Base-by-base conservation (phyloP, 2,888 invertebrate genomes). In the Plebejus argus region DNA sequence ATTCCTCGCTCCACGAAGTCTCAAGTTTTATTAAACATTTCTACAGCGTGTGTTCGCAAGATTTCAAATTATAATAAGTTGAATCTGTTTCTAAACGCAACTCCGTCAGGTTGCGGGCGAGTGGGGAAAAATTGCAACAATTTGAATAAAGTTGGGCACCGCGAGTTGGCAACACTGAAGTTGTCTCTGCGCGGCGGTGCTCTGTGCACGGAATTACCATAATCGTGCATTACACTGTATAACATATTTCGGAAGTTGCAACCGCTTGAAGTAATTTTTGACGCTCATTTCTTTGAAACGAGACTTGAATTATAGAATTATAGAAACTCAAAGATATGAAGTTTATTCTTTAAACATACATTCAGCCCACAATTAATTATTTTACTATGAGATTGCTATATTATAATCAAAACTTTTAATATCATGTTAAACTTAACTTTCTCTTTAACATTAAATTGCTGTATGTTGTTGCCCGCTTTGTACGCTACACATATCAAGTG, bases 61-160 rank as follows among this genome's bases (percentile, higher is more conserved):
- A 66, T 70, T 45, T 70, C 76, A 71, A 71, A 71, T 71, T 71
- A 71, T 39, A 77, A 58, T 71, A 77, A 39, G 53, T 71, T 77
- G 39, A 77, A 71, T 56, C 23, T 76, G 39, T 61, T 23, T 61
- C 56, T 71, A n/a, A 70, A 45, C 35, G 76, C 53, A 20, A 71
- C 70, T 28, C 58, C 77, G 70, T 70, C 70, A 53, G 49, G 70
- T 49, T 71, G 33, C 56, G 71, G 20, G 53, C 58, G 71, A 72
- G 56, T 71, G 28, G 71, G 78, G 78, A 81, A 81, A 80, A 80
- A 78, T 81, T 80, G 79, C 49, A 77, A 78, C 80, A 81, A 80
- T 81, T 81, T 80, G 76, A 80, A 79, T 80, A 78, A 80, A 81
- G 75, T 81, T 80, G 49, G 58, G 56, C 76, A 77, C 28, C 66